A percentile compares a stretch with the other conserved stretches of the same genome.
These are phyloP conservation scores for Trichonephila clavipes DNA, from an alignment of 1,140 invertebrate genomes.

Conservation along the genomic window DNA sequence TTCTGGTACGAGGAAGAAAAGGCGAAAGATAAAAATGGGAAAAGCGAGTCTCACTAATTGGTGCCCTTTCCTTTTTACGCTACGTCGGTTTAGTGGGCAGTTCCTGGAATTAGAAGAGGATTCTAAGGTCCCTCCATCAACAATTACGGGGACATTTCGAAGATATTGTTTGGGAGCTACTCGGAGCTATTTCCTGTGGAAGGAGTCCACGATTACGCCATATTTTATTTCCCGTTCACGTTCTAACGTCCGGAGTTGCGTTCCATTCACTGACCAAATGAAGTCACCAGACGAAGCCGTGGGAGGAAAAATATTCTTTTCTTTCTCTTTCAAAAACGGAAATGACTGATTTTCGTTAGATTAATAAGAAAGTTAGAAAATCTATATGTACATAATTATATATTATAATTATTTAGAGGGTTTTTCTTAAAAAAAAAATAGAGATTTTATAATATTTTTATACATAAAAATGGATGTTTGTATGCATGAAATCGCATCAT, in stretches of 20 bases:
- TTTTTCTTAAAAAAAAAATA: too few species aligned
- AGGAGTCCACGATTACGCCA: constrained; percentile 28
- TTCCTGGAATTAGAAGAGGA: neutral
- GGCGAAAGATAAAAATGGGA: neutral
- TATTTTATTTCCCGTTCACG: constrained; percentile 54
- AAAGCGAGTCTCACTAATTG: neutral
- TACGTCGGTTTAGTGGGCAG: neutral
- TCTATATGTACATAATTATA: too few species aligned
- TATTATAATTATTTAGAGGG: too few species aligned
- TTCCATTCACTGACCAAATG: constrained; percentile 60
- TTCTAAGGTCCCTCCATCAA: constrained; percentile 21
- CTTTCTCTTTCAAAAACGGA: neutral
- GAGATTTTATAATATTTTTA: too few species aligned
- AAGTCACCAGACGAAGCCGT: constrained; percentile 6
- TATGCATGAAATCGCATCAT: too few species aligned
- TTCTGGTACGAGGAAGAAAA: neutral
- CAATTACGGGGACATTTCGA: constrained; percentile 51
- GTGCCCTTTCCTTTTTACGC: neutral
- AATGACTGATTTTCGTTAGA: neutral
- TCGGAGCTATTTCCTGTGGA: neutral
- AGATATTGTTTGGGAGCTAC: constrained; percentile 26
- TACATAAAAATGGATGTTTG: too few species aligned
- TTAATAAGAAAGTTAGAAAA: neutral
- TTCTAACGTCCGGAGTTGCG: constrained; percentile 25
- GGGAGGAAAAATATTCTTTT: neutral